Evolutionary conservation across 2,888 invertebrate species (phyloP).

Genomic region (Notodonta dromedarius): DNA sequence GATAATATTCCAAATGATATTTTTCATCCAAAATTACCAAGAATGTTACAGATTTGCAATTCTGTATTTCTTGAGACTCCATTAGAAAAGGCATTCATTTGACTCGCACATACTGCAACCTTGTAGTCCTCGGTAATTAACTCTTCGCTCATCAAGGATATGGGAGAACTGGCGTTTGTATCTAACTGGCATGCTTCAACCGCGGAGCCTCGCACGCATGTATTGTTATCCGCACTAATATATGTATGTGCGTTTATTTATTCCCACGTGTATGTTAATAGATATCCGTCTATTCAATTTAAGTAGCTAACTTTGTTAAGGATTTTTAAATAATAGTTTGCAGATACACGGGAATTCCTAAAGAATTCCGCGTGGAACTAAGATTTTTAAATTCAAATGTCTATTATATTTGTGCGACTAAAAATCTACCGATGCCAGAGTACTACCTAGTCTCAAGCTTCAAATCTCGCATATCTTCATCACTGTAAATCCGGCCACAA

Average conservation of each 20-base stretch:
- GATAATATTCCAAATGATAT: too few relatives aligned
- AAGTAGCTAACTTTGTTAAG: too few relatives aligned
- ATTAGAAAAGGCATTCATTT: neutral
- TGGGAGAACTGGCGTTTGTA: slow-evolving; percentile 1
- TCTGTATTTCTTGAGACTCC: neutral
- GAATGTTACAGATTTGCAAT: too few relatives aligned
- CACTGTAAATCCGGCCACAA: neutral
- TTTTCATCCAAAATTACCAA: too few relatives aligned
- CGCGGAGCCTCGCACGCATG: neutral
- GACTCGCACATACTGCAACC: neutral
- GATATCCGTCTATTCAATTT: slow-evolving; percentile 13
- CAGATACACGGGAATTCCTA: too few relatives aligned
- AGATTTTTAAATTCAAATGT: too few relatives aligned
- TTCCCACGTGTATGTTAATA: slow-evolving; percentile 38
- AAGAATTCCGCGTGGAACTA: too few relatives aligned
- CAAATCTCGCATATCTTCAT: too few relatives aligned
- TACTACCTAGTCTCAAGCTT: too few relatives aligned
- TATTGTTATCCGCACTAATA: slow-evolving; percentile 17
- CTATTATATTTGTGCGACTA: too few relatives aligned
- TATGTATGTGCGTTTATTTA: slow-evolving; percentile 25
- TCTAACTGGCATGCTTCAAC: neutral
- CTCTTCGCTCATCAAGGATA: neutral
- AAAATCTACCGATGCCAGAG: too few relatives aligned
- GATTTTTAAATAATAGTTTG: too few relatives aligned
- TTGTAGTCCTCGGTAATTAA: neutral